Base-by-base conservation (phyloP, 2,888 invertebrate genomes). In the Troides helena region DNA sequence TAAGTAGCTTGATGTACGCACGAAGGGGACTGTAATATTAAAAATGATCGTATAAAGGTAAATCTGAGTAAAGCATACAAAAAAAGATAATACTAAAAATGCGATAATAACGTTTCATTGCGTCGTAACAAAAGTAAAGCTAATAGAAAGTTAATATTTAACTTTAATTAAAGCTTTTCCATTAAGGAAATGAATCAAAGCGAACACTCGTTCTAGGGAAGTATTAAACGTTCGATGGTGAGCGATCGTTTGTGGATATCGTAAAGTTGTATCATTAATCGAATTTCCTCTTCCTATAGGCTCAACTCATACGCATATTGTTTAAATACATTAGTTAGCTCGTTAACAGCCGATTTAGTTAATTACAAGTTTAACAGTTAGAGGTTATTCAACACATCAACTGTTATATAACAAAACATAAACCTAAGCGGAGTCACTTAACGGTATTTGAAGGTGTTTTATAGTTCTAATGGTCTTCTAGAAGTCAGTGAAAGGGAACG, bases 191-290 rank as follows among this genome's bases (percentile, higher is more conserved):
- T 62, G 18, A 62, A 62, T 62, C 53, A 21, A 23, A 56, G 36
- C 17, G 50, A 14, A 8, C 17, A 46, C 30, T 36, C 43, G 46
- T 59, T 58, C 43, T 59, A 30, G 21, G 23, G 59, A 64, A 53
- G 50, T 60, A 64, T 64, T 23, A 68, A 64, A 64, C 63, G 21
- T 39, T 21, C 43, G 46, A 58, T 8, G 30, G 14, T 57, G 7
- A 5, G 7, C 36, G 39, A 63, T 23, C 46, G 50, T 62, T 67
- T 59, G 68, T 39, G 18, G 25, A 61, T 64, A 46, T 30, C 21
- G 43, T 69, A 61, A 65, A 65, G 53, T 64, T 69, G 60, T 60
- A 69, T 60, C 60, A 56, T 65, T 56, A 65, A 69, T 69, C 60
- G 60, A 60, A 53, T 68, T 64, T 59, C 64, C 64, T 65, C 59